phyloP scores from a whole-genome alignment of 2,113 vertebrate genomes.

The Blennius ocellaris region DNA sequence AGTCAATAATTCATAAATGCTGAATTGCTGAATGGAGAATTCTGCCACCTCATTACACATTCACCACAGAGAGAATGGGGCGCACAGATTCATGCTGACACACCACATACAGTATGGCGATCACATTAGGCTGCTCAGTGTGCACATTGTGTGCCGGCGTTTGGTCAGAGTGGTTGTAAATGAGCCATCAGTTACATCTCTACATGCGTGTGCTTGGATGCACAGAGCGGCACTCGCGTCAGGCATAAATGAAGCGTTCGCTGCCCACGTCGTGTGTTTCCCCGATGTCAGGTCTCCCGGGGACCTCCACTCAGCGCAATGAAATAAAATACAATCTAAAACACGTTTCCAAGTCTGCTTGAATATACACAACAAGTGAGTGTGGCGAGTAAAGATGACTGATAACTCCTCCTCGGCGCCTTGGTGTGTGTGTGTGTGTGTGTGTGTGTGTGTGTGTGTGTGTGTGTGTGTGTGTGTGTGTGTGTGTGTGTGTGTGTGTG shows the following conservation, averaged over 20 bases:
- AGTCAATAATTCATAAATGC: constrained; percentile 81
- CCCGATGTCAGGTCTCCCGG: constrained; percentile 61
- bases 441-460: constrained; percentile 4
- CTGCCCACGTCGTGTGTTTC: constrained; percentile 40
- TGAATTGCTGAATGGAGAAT: constrained; percentile 76
- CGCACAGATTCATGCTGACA: constrained; percentile 69
- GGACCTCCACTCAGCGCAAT: constrained; percentile 63
- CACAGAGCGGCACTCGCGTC: constrained; percentile 17
- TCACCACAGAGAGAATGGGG: constrained; percentile 70
- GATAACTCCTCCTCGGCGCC: constrained; percentile 29
- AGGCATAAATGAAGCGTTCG: constrained; percentile 64
- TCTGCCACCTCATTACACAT: constrained; percentile 80
- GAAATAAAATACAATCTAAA: constrained; percentile 67
- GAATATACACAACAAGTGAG: constrained; percentile 43
- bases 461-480: constrained; percentile 11
- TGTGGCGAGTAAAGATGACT: constrained; percentile 46
- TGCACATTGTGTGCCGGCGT: constrained; percentile 42
- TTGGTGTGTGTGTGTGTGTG: constrained; percentile 7
- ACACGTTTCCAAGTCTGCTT: constrained; percentile 55
- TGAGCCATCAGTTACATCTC: constrained; percentile 54
- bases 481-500: constrained; percentile 12
- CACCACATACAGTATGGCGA: constrained; percentile 63
- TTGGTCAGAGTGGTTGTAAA: constrained; percentile 50
- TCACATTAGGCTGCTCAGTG: constrained; percentile 52
- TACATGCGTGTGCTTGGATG: not conserved